Evolutionary conservation across 2,888 invertebrate species (phyloP).

Genomic region (Theodoxus fluviatilis): DNA sequence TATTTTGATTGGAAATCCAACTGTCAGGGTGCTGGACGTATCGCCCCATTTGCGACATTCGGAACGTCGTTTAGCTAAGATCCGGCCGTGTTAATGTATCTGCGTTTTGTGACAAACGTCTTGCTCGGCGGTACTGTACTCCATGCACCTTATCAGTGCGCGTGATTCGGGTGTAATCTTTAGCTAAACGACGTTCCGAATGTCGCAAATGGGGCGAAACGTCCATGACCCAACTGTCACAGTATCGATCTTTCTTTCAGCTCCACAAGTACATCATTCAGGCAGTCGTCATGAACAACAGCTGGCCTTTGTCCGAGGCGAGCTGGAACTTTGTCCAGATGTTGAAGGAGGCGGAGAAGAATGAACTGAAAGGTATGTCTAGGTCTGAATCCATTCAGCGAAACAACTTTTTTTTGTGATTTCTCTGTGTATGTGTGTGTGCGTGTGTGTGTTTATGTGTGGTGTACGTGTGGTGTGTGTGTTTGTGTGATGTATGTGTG

Average conservation of each 20-base stretch:
- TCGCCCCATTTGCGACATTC: no score
- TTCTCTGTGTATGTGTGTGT: slow-evolving; percentile 10
- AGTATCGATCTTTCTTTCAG: slow-evolving; percentile 37
- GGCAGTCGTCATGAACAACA: slow-evolving; percentile 59
- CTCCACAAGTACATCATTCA: slow-evolving; percentile 65
- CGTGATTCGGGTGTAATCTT: no score
- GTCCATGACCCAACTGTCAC: no score
- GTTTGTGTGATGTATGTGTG: neutral
- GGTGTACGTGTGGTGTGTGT: no score
- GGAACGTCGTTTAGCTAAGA: no score
- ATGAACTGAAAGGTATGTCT: slow-evolving; percentile 63
- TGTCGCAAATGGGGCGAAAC: neutral
- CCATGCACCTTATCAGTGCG: no score
- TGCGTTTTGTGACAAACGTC: no score
- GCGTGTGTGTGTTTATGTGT: neutral
- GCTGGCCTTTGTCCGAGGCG: slow-evolving; percentile 63
- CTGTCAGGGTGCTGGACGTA: no score
- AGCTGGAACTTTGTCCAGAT: slow-evolving; percentile 63
- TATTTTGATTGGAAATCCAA: no score
- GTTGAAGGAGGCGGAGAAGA: slow-evolving; percentile 63
- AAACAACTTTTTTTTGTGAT: neutral
- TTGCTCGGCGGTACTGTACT: no score
- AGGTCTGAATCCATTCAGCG: neutral
- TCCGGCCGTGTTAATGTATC: no score
- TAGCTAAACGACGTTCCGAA: neutral